Evolutionary conservation across 2,888 invertebrate genomes (phyloP), one percentile per base, ranked within the genome.

Genomic region (Autographa gamma): DNA sequence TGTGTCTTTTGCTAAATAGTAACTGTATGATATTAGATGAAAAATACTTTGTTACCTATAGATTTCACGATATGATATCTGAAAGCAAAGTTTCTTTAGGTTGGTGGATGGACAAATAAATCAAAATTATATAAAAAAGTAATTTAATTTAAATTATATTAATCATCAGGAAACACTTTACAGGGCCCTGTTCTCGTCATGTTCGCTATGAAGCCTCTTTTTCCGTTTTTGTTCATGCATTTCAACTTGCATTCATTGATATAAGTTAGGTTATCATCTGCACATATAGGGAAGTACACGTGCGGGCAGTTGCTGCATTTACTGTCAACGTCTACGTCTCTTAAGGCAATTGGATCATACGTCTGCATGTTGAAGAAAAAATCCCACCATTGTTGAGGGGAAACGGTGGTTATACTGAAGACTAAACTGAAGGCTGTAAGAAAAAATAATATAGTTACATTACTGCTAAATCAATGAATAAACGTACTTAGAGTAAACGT

Each of bases 211-310:
- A 32, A 9, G 3, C n/a, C 16, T 9, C 16, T 31, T 1, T 13
- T 2, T 0, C 6, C 31, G 14, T 67, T 8, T 3, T 0, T 0
- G 14, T 90, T 90, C 0, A 9, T 25, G 52, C 91, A 91, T 1
- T 48, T 63, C 64, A 91, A 16, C 5, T 71, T 76, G 18, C 91
- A 91, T 74, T 90, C 89, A 13, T 88, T 91, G 0, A 83, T 61
- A 19, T 91, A 91, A 0, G 91, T 91, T 0, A 52, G 48, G 11
- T 87, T 87, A 14, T 91, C 88, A 1, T 71, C 70, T 0, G 77
- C 91, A 58, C 91, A 91, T 0, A 91, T 68, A 0, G 91, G 91
- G 0, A 69, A 64, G 52, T 89, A 91, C 0, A 91, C 83, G 1
- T 70, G 77, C 0, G 90, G 90, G 19, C 90, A 91, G 0, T 0